Evolutionary conservation across 2,888 invertebrate genomes (phyloP).

Genomic region (Operophtera brumata): DNA sequence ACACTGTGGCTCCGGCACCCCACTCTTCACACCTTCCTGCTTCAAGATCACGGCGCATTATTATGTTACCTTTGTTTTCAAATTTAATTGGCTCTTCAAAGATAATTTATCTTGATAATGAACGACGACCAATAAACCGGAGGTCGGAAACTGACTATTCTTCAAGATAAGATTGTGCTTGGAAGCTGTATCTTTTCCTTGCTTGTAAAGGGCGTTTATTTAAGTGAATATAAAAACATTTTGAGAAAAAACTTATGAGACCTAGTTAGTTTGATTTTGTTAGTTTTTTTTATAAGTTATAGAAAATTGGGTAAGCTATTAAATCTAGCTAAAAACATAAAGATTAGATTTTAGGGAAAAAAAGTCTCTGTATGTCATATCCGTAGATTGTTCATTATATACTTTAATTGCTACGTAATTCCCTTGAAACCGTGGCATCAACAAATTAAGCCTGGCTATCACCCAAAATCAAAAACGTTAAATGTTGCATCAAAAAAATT

Average conservation of each 20-base stretch:
- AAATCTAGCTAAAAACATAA: too few relatives aligned
- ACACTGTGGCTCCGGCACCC: slow-evolving; percentile 20
- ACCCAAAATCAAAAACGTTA: too few relatives aligned
- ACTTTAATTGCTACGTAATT: too few relatives aligned
- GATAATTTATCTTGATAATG: slow-evolving; percentile 80
- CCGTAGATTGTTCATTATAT: too few relatives aligned
- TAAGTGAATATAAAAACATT: too few relatives aligned
- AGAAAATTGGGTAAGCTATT: too few relatives aligned
- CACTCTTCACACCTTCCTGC: slow-evolving; percentile 5
- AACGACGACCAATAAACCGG: slow-evolving; percentile 79
- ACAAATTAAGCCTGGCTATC: too few relatives aligned
- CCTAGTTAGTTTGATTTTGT: background rate
- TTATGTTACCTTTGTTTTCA: slow-evolving; percentile 81
- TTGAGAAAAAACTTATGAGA: background rate
- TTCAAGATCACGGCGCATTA: slow-evolving; percentile 55
- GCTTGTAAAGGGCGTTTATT: slow-evolving; percentile 7
- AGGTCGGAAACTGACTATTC: slow-evolving; percentile 67
- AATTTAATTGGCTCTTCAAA: slow-evolving; percentile 80
- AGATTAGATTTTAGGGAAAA: too few relatives aligned
- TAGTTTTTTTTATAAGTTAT: background rate
- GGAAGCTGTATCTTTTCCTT: slow-evolving; percentile 18
- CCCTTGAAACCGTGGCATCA: too few relatives aligned
- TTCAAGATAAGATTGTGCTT: slow-evolving; percentile 68
- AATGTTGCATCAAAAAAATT: too few relatives aligned
- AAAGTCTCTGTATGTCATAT: too few relatives aligned